phyloP scores from a whole-genome alignment of 2,113 vertebrate genomes.

The Sinocyclocheilus anshuiensis region DNA sequence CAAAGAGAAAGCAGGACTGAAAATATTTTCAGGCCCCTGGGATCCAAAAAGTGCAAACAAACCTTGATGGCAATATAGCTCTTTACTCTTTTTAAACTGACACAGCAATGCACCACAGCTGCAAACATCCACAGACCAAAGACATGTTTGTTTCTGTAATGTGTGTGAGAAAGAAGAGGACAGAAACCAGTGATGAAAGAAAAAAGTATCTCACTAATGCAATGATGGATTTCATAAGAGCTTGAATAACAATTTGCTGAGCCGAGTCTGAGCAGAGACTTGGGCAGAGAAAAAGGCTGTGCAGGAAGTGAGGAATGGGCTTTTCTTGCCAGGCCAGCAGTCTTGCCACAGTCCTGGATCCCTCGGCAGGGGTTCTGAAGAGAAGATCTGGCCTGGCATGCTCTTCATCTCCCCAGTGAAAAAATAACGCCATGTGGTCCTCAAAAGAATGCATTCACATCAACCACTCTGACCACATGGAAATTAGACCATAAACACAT shows the following conservation, averaged over 20 bases:
- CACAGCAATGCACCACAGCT: constrained; percentile 16
- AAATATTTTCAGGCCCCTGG: background rate
- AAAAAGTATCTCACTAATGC: constrained; percentile 45
- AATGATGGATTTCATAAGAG: constrained; percentile 60
- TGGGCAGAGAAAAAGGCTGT: constrained; percentile 52
- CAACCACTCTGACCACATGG: constrained; percentile 45
- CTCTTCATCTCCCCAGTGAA: constrained; percentile 53
- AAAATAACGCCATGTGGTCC: constrained; percentile 61
- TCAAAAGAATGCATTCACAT: constrained; percentile 63
- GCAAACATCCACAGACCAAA: constrained; percentile 30
- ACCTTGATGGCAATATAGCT: constrained; percentile 13
- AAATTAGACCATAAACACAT: constrained; percentile 4
- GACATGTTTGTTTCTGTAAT: constrained; percentile 17
- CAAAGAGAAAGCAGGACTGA: background rate
- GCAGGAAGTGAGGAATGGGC: constrained; percentile 47
- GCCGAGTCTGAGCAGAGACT: constrained; percentile 55
- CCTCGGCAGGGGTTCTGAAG: constrained; percentile 58
- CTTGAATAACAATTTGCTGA: constrained; percentile 63
- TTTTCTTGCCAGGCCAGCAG: constrained; percentile 57
- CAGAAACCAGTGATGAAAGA: background rate
- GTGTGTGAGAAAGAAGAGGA: background rate
- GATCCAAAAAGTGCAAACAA: constrained; percentile 2
- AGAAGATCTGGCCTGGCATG: constrained; percentile 57
- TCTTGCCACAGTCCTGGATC: constrained; percentile 53
- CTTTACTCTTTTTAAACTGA: background rate